Evolutionary conservation across 2,797 vertebrate species (phyloP), one percentile per base, ranked within the genome.

Genomic region (Astyanax mexicanus): DNA sequence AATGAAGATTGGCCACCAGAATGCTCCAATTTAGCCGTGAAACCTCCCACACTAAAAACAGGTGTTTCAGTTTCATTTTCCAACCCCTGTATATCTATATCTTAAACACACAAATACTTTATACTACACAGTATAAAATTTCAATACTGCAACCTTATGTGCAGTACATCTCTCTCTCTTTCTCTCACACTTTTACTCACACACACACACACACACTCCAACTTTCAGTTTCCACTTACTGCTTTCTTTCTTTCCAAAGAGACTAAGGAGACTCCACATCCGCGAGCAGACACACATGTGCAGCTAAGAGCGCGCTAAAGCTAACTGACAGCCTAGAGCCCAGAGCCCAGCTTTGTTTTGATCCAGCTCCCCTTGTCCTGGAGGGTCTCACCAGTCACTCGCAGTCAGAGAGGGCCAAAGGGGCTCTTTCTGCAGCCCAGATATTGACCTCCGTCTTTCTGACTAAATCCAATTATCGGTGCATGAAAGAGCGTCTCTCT

Each of bases 391-490:
- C 47, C 55, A 78, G 64, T 72, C 76, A 78, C 44, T 58, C 6
- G 9, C 69, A 67, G 69, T 73, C 57, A 70, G 58, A 55, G 19
- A 65, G 38, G 72, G 78, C 57, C 51, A 75, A 38, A 70, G 54
- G 49, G 72, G 58, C 52, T 73, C 40, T 78, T 78, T 72, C n/a
- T 67, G 25, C 64, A 68, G 70, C 54, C 38, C 54, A 58, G 62
- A 40, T 70, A 64, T 60, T 82, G 71, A 79, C 74, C 78, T 61
- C n/a, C 54, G 66, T 60, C 81, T 70, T 58, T 66, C 32, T 57
- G 74, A 74, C 55, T 79, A 72, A 77, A 78, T 77, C 71, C 79
- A 83, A 80, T 84, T 81, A 84, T 82, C 44, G 44, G 77, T 51
- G 69, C 79, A 55, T 73, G 44, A 57, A 66, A 74, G 54, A 67